Conservation (phyloP, 2,888 invertebrate genomes). For the Drosophila ezoana region DNA sequence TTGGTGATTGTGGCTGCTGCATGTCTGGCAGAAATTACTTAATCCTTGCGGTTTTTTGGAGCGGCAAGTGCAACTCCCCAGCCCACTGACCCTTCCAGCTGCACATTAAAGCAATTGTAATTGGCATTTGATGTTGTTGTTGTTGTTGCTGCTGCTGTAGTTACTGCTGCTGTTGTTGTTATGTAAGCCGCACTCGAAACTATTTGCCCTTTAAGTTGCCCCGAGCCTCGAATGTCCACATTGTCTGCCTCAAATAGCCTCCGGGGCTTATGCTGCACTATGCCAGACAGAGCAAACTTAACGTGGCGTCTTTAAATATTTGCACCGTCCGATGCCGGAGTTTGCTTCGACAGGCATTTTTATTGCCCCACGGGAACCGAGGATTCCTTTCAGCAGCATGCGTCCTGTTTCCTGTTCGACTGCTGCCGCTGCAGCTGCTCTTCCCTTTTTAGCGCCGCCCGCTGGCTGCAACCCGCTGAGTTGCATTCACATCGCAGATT, state of each 20-base stretch:
- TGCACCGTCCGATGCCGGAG: constrained; percentile 43
- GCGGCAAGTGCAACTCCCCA: constrained; percentile 41
- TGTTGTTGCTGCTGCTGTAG: constrained; percentile 11
- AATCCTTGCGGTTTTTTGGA: constrained; percentile 76
- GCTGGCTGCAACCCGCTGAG: constrained; percentile 39
- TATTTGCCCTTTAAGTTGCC: constrained; percentile 62
- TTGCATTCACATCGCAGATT: constrained; percentile 82
- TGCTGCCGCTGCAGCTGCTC: constrained; percentile 3
- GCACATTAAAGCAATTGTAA: constrained; percentile 77
- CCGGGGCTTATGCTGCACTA: constrained; percentile 11
- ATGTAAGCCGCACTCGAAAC: constrained; percentile 66
- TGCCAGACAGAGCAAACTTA: constrained; percentile 4
- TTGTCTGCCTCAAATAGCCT: constrained; percentile 55
- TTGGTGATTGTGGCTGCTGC: constrained; percentile 81
- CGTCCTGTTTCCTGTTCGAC: constrained; percentile 34
- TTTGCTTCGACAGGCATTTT: constrained; percentile 58
- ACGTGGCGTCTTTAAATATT: constrained; percentile 49
- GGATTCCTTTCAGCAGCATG: constrained; percentile 48
- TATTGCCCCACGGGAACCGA: constrained; percentile 68
- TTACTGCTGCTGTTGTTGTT: constrained; percentile 17
- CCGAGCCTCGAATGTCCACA: constrained; percentile 42
- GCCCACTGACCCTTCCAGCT: constrained; percentile 5
- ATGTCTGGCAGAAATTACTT: constrained; percentile 81
- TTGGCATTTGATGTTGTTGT: constrained; percentile 74
- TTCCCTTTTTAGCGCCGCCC: constrained; percentile 2